Percentiles rank a stretch among this genome's conserved stretches.
These are phyloP conservation scores for Cataglyphis altisquamis DNA, from an alignment of 2,888 invertebrate species.

Conservation along the genomic window DNA sequence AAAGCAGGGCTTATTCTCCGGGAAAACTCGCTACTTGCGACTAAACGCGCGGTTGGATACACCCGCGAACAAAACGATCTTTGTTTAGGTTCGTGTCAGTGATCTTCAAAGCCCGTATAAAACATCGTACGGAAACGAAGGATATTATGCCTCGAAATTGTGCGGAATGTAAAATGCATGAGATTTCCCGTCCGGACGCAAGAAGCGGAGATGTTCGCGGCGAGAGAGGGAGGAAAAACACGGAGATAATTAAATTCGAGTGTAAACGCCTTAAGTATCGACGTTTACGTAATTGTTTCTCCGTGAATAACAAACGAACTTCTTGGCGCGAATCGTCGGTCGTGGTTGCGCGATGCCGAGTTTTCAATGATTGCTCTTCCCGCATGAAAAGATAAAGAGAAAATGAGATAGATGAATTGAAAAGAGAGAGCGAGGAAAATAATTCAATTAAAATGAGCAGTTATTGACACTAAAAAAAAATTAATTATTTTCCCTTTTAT, in stretches of 20 bases:
- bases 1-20: conserved; percentile 46
- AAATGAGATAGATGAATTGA: conserved; percentile 2
- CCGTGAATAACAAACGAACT: conserved; percentile 41
- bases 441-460: conserved; percentile 65
- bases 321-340: conserved; percentile 1
- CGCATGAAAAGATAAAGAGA: conserved; percentile 36
- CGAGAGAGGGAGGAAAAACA: not conserved
- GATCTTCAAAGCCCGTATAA: conserved; percentile 59
- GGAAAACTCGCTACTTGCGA: conserved; percentile 19
- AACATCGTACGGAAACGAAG: conserved; percentile 53
- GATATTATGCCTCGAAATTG: conserved; percentile 63
- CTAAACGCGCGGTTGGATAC: conserved; percentile 22
- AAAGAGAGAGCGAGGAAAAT: conserved; percentile 55
- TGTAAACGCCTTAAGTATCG: conserved; percentile 38
- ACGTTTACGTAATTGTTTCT: conserved; percentile 41
- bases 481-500: no score
- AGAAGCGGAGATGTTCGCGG: conserved; percentile 4
- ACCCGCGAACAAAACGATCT: conserved; percentile 61
- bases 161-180: conserved; percentile 61
- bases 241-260: conserved; percentile 44
- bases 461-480: conserved; percentile 61
- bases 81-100: conserved; percentile 64
- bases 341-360: conserved; percentile 9
- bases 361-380: conserved; percentile 58
- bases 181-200: not conserved